A percentile compares a stretch with the other conserved stretches of the same genome.
These are phyloP conservation scores for Podarcis lilfordi DNA, from an alignment of 2,797 vertebrate species.

Conservation along the genomic window DNA sequence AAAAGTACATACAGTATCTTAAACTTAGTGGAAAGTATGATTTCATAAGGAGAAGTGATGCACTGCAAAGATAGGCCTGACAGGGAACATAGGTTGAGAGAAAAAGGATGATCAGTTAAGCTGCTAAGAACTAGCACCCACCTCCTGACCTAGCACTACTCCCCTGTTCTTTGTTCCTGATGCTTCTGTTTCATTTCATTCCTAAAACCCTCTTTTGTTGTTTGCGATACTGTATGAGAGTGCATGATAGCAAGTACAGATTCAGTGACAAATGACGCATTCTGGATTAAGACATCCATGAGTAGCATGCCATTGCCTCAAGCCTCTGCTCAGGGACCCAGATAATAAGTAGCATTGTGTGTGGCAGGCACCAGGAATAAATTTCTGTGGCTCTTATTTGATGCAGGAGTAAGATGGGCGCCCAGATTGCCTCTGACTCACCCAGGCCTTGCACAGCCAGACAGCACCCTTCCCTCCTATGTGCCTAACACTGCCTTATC, in stretches of 20 bases:
- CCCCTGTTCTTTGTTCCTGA: background rate
- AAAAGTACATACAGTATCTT: too few species aligned
- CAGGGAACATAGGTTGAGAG: background rate
- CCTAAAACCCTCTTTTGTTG: background rate
- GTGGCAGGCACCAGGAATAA: constrained; percentile 2
- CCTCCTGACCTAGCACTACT: background rate
- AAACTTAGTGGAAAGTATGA: too few species aligned
- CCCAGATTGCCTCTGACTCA: constrained; percentile 32
- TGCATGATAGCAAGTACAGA: background rate
- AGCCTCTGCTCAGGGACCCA: background rate
- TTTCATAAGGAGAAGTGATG: background rate
- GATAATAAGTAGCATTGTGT: background rate
- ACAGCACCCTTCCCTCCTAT: constrained; percentile 7
- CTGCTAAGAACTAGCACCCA: background rate
- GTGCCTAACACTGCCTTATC: background rate
- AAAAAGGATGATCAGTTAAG: background rate
- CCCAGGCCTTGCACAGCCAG: constrained; percentile 8
- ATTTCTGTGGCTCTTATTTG: background rate
- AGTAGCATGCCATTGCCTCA: background rate
- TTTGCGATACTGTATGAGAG: background rate
- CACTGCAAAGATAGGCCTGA: background rate
- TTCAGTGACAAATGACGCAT: background rate
- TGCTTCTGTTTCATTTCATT: background rate
- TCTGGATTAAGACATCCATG: fast-evolving
- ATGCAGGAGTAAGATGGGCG: background rate